Base-by-base conservation (phyloP, 2,797 vertebrate species). In the Coregonus suidteri region DNA sequence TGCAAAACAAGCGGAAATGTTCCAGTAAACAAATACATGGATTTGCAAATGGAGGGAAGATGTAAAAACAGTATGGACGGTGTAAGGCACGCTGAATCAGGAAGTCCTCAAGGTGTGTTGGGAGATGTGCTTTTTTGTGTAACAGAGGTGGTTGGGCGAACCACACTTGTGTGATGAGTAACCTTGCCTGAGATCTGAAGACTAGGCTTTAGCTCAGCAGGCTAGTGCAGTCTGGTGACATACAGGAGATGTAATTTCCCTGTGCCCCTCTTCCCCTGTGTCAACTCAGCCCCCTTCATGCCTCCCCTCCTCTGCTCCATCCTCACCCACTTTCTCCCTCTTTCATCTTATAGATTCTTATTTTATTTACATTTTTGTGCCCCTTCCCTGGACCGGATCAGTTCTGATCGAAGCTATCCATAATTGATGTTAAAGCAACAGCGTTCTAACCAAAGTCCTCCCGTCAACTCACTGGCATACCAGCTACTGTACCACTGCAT, bases 321-420 rank as follows among this genome's bases (percentile, higher is more conserved):
- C 66, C 66, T 53, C 14, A 56, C 18, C 7, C 31, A 13, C 11
- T 20, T 74, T 84, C 82, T 86, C 41, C 41, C 41, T 35, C 34
- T 41, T 41, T 41, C 77, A 78, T 87, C 74, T 80, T 1, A 0
- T 71, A n/a, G 73, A 78, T 78, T 70, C 78, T 77, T 68, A 71
- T 78, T 85, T 80, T 85, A 82, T 87, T 88, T 81, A 80, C 74
- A 72, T 80, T 81, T 79, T 78, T 71, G 54, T 77, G 18, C 0
- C 70, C 65, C 71, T 54, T 85, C 73, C 78, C 51, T 0, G 2
- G 67, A 79, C 4, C 41, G 4, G 79, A 77, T 83, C 79, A 41
- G 81, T 79, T 62, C 79, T 86, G 88, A 88, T 87, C 88, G 82
- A 87, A 79, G 51, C 62, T 64, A 84, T 91, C 59, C 85, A 88